Evolutionary conservation across 2,888 invertebrate species (phyloP), one percentile per base, ranked within the genome.

Genomic region (Stomorhina lunata): DNA sequence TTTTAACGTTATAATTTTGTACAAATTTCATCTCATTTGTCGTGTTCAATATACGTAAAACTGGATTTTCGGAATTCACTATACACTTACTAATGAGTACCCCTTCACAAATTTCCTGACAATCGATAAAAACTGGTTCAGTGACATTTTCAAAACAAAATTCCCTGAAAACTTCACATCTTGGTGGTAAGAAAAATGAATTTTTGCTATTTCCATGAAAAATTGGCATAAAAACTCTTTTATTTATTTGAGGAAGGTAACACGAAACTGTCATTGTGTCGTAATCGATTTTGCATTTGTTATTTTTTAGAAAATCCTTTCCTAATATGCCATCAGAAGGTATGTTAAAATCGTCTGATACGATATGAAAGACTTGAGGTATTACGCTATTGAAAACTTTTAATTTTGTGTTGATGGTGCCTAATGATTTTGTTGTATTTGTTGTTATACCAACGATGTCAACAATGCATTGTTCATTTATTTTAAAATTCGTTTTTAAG

Each of bases 41-140:
- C 4, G 45, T 53, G 27, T 53, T 53, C 6, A 53, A 25, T 12
- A 22, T n/a, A 7, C 45, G 45, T 9, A 45, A 5, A 45, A 45
- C 45, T 5, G 45, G 45, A 9, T n/a, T 45, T 9, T 45, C 45
- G 4, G 45, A 45, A 45, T 53, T 12, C 17, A 15, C 17, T 17
- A 45, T 45, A 17, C 45, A 45, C 17, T 45, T 45, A 17, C 45
- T 45, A 17, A 53, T 48, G 50, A 68, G 50, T 5, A 50, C 68
- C 17, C 50, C 68, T 9, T 27, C 27, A 25, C 65, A 65, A 45
- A 65, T 65, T 25, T 65, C 65, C 25, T 65, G 65, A 32, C 32
- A 32, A 32, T 32, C 32, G 5, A 32, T 9, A 32, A 32, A 32
- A 15, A 43, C 65, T 43, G 65, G 65, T 43, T 65, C 25, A n/a